Evolutionary conservation across 2,888 invertebrate species (phyloP).

Genomic region (Pristionchus maxplancki): DNA sequence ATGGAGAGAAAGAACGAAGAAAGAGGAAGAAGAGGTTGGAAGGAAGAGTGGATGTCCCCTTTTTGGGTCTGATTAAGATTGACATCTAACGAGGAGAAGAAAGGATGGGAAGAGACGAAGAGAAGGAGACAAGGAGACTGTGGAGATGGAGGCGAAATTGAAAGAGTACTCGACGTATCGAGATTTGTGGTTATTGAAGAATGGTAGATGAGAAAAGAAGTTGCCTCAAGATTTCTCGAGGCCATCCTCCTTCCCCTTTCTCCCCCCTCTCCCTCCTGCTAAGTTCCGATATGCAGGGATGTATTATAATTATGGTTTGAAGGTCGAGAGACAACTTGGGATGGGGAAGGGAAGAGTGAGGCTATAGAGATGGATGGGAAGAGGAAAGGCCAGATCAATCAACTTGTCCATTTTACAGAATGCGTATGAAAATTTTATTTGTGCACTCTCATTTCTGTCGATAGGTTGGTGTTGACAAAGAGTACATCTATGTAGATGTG

Average conservation of each 20-base stretch:
- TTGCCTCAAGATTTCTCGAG: background rate
- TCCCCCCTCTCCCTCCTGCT: background rate
- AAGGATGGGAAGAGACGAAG: background rate
- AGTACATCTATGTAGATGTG: conserved; percentile 25
- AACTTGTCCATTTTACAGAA: background rate
- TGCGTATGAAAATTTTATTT: no score
- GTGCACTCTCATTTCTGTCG: background rate
- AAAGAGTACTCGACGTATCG: background rate
- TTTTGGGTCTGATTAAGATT: conserved; percentile 13
- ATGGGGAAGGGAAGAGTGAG: background rate
- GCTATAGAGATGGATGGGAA: background rate
- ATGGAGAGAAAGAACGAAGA: conserved; percentile 28
- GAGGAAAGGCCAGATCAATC: background rate
- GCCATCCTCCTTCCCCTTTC: background rate
- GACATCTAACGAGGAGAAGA: background rate
- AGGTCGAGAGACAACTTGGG: conserved; percentile 32
- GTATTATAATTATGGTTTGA: conserved; percentile 39
- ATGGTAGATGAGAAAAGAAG: background rate
- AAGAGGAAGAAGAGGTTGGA: background rate
- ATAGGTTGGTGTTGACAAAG: background rate
- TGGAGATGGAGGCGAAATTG: background rate
- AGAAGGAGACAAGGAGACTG: background rate
- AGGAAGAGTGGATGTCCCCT: background rate
- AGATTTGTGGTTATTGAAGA: background rate
- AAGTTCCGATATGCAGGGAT: background rate